Evolutionary conservation across 2,888 invertebrate species (phyloP), one percentile per base, ranked within the genome.

Genomic region (Dicranocentrus wangi): DNA sequence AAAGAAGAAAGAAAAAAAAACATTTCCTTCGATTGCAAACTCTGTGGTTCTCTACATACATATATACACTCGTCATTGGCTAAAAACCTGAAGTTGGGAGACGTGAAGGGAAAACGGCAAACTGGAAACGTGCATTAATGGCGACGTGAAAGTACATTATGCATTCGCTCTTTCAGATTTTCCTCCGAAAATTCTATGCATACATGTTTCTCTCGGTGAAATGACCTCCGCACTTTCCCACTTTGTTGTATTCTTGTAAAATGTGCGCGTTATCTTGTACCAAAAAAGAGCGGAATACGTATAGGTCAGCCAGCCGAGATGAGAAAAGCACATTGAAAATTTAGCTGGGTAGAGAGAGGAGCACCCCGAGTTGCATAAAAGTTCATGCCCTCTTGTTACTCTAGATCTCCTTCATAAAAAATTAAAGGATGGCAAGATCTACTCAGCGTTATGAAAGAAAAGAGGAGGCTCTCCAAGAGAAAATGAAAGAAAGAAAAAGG

Each of bases 1-100:
- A n/a, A n/a, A 28, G 25, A 21, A 43, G 43, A 21, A 25, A 42
- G 27, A 66, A 21, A 69, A 66, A 73, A 73, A 61, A 61, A 28
- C 28, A 51, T 73, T 73, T 43, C 63, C 60, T 63, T 63, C 73
- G 63, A 61, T 73, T 73, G 51, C 63, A 60, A 63, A 63, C 13
- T 7, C 51, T 21, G n/a, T n/a, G n/a, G n/a, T n/a, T n/a, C n/a
- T n/a, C n/a, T n/a, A n/a, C n/a, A n/a, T n/a, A n/a, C n/a, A n/a
- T n/a, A n/a, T n/a, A n/a, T n/a, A n/a, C n/a, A n/a, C n/a, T n/a
- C n/a, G n/a, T n/a, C n/a, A n/a, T n/a, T n/a, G n/a, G n/a, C n/a
- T n/a, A n/a, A n/a, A n/a, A n/a, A n/a, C n/a, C n/a, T n/a, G n/a
- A n/a, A n/a, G n/a, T n/a, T n/a, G n/a, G n/a, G n/a, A n/a, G n/a